Conservation (phyloP, 2,797 vertebrate species). For the Natrix natrix region DNA sequence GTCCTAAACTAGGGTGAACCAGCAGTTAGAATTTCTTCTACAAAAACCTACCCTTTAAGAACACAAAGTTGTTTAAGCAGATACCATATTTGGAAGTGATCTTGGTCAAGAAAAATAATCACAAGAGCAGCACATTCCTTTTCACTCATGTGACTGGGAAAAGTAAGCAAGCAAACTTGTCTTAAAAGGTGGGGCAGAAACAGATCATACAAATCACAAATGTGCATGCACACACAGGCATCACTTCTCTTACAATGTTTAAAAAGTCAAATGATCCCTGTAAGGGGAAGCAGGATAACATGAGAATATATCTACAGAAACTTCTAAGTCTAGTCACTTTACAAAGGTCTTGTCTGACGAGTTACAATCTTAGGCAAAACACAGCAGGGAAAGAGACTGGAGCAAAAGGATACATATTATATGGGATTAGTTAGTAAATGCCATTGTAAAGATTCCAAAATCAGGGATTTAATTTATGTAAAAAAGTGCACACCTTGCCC, state of each 20-base stretch:
- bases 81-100: conserved; percentile 68
- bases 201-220: neutral
- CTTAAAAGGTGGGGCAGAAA: conserved; percentile 18
- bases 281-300: neutral
- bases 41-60: conserved; percentile 49
- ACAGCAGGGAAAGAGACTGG: neutral
- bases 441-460: neutral
- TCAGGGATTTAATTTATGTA: neutral
- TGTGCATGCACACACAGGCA: neutral
- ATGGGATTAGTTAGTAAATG: neutral
- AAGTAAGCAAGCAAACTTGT: conserved; percentile 21
- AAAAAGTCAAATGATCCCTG: neutral
- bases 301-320: neutral
- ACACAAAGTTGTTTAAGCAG: conserved; percentile 62
- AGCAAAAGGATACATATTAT: neutral
- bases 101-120: conserved; percentile 70
- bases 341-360: neutral
- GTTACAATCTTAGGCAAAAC: neutral
- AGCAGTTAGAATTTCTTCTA: conserved; percentile 60
- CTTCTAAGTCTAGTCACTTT: neutral
- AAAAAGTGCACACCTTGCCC: neutral
- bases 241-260: neutral
- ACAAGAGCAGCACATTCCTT: conserved; percentile 66
- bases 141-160: conserved; percentile 50
- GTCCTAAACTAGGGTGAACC: conserved; percentile 27